Percentiles rank a stretch among this genome's conserved stretches.
Conservation (phyloP, 1,140 invertebrate species). For the Idris sp. region DNA sequence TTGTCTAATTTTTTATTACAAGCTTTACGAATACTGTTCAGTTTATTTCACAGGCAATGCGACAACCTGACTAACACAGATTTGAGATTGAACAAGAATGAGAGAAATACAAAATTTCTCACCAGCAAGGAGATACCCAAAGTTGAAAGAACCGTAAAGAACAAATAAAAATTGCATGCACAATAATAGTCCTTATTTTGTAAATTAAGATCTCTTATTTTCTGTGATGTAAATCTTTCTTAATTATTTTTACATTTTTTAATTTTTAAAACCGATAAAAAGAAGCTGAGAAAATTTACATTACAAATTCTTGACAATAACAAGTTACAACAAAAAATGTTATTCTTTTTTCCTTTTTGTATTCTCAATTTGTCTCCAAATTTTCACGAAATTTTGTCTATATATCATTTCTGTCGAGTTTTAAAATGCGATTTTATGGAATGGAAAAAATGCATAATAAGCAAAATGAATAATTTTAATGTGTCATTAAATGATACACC, state of each 20-base stretch:
- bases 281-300: no score
- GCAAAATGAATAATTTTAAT: conserved; percentile 4
- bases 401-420: conserved; percentile 45
- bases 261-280: no score
- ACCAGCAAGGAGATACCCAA: conserved; percentile 69
- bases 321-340: no score
- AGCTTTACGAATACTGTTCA: conserved; percentile 36
- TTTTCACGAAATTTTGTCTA: no score
- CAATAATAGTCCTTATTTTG: conserved; percentile 1
- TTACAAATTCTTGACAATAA: no score
- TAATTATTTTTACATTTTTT: no score
- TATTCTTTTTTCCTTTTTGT: no score
- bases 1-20: no score
- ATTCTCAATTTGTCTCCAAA: no score
- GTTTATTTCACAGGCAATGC: conserved; percentile 60
- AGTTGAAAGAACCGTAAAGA: conserved; percentile 37
- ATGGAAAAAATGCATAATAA: conserved; percentile 5
- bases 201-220: conserved; percentile 5
- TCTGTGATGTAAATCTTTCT: conserved; percentile 14
- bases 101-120: conserved; percentile 64
- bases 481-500: no score
- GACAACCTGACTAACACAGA: conserved; percentile 71
- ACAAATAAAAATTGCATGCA: conserved; percentile 13
- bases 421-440: conserved; percentile 10
- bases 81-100: conserved; percentile 69